Evolutionary conservation across 2,113 vertebrate species (phyloP), one percentile per base, ranked within the genome.

Genomic region (Nothobranchius furzeri): DNA sequence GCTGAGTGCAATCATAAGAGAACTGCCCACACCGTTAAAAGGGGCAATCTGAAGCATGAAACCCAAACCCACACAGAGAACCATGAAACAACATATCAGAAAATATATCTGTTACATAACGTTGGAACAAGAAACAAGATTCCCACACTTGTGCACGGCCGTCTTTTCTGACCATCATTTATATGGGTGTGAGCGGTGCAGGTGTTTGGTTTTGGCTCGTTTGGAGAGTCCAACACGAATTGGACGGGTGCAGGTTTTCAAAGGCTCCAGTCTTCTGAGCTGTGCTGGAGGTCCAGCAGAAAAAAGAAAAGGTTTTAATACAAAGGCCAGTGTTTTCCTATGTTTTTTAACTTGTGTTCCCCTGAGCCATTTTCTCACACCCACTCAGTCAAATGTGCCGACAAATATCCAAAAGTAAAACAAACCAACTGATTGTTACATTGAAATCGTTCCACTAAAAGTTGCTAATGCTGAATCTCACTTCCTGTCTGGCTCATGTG

Each of bases 161-260:
- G 11, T 24, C 12, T 4, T 4, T 12, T 64, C 36, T 0, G 4
- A 4, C 3, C 49, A 25, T 86, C 82, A 95, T 83, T 93, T 94
- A 79, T 95, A 95, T 1, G 94, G 95, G 84, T 95, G 79, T 8
- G 45, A 73, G 14, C n/a, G 91, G 88, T 97, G 96, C 58, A 98
- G 94, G 17, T 92, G 90, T 83, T 92, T 94, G 70, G 92, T 89
- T 51, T 88, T 95, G 73, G 93, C 95, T 89, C 88, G 94, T 91
- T 92, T 96, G 81, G 96, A 98, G 72, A 98, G 93, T 13, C 96
- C 96, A 37, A 97, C 88, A 73, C 95, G 92, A 81, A 98, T 94
- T 17, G 96, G 96, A 12, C 94, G 89, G 25, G 80, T 84, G 83
- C 96, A 93, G 0, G 96, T 98, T 87, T 92, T 94, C 72, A 98